phyloP scores from a whole-genome alignment of 2,888 invertebrate species.

The Aromia moschata region DNA sequence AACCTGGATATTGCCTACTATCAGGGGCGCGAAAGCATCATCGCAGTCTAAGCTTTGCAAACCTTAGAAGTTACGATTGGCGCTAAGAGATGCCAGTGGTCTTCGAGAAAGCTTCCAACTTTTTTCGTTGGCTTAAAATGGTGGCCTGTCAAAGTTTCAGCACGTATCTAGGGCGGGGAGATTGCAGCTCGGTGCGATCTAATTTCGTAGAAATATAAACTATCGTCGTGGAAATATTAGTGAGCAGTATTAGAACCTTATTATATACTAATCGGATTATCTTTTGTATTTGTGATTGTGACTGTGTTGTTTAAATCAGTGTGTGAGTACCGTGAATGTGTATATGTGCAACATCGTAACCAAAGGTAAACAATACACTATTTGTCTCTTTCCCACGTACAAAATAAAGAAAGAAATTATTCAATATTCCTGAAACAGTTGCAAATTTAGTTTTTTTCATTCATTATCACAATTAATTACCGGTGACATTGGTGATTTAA shows the following conservation, averaged over 20 bases:
- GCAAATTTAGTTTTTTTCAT: not conserved
- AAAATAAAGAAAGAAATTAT: conserved; percentile 26
- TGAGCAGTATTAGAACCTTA: conserved; percentile 15
- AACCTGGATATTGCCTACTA: not conserved
- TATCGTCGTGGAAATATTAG: conserved; percentile 23
- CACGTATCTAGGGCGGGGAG: conserved; percentile 64
- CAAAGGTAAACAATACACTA: conserved; percentile 61
- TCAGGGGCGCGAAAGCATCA: not conserved
- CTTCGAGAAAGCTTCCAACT: conserved; percentile 32
- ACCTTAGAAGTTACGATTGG: not conserved
- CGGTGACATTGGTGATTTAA: conserved; percentile 13
- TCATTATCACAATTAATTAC: not conserved
- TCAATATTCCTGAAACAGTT: conserved; percentile 10
- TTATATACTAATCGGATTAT: conserved; percentile 19
- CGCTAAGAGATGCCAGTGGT: conserved; percentile 32
- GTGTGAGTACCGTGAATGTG: conserved; percentile 37
- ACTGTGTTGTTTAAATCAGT: conserved; percentile 28
- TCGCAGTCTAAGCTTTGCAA: not conserved
- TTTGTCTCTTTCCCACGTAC: conserved; percentile 51
- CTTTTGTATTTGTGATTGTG: conserved; percentile 7
- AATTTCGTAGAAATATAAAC: conserved; percentile 40
- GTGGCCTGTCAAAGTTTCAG: conserved; percentile 60
- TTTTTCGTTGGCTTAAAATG: conserved; percentile 55
- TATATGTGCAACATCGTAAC: conserved; percentile 50
- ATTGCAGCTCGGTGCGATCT: conserved; percentile 52